phyloP scores from a whole-genome alignment of 1,140 invertebrate genomes.

The Stegodyphus dumicola region DNA sequence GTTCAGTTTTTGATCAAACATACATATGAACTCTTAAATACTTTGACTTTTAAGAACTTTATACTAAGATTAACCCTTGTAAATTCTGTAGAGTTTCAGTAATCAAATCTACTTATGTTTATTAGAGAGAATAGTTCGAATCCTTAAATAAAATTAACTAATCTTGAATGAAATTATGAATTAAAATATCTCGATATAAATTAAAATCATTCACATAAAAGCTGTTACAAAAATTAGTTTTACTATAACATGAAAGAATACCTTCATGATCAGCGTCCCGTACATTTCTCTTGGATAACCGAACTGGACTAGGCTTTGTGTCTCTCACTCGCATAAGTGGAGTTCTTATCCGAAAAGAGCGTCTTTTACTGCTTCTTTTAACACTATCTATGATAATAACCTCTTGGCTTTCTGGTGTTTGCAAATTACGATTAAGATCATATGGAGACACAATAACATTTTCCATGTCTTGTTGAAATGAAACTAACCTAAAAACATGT shows the following conservation, averaged over 20 bases:
- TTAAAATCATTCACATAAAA: no score
- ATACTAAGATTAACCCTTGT: no score
- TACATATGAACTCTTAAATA: no score
- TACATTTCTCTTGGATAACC: constrained; percentile 33
- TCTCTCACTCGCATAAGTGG: constrained; percentile 42
- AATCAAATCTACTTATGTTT: no score
- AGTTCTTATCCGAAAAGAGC: constrained; percentile 46
- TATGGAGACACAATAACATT: neutral
- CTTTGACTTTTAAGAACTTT: no score
- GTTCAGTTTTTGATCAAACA: no score
- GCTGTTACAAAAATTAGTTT: no score
- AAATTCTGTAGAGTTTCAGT: no score
- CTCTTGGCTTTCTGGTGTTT: constrained; percentile 1
- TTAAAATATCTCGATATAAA: neutral
- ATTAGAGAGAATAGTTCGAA: no score
- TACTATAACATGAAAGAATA: neutral
- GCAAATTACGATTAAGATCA: neutral
- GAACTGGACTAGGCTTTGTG: constrained; percentile 42
- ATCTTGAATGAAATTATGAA: neutral
- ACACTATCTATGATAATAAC: neutral
- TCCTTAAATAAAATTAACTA: no score
- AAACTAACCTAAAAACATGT: neutral
- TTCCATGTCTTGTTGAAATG: neutral
- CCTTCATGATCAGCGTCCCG: constrained; percentile 40
- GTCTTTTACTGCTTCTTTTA: constrained; percentile 10